These are phyloP conservation scores for Charina bottae DNA, from an alignment of 2,113 vertebrate species.

Conservation along the genomic window DNA sequence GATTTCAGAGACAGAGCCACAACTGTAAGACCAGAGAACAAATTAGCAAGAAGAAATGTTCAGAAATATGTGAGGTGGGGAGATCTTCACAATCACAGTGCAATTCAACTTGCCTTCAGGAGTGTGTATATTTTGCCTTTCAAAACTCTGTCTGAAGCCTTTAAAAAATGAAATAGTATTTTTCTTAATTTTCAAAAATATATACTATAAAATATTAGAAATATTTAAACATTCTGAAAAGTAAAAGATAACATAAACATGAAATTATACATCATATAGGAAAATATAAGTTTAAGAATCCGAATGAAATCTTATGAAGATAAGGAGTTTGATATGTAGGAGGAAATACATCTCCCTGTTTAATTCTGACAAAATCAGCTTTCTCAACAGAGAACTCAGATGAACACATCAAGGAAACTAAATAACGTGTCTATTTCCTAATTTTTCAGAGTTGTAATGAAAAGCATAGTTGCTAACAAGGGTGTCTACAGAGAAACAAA, in stretches of 20 bases:
- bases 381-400: neutral
- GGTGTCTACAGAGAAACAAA: neutral
- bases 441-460: neutral
- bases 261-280: neutral
- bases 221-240: slow-evolving; percentile 4
- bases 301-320: neutral
- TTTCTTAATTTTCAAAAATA: slow-evolving; percentile 14
- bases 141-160: neutral
- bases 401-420: neutral
- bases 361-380: neutral
- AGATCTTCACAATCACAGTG: neutral
- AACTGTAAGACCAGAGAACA: neutral
- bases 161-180: slow-evolving; percentile 24
- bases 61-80: neutral
- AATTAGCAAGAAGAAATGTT: neutral
- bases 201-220: neutral
- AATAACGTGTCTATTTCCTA: neutral
- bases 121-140: slow-evolving; percentile 8
- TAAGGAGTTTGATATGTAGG: neutral
- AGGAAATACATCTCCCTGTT: neutral
- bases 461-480: neutral
- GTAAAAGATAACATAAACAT: neutral
- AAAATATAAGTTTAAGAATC: neutral
- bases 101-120: slow-evolving; percentile 7
- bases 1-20: neutral